phyloP scores from a whole-genome alignment of 2,797 vertebrate genomes.

The Leptatherina wallacei region DNA sequence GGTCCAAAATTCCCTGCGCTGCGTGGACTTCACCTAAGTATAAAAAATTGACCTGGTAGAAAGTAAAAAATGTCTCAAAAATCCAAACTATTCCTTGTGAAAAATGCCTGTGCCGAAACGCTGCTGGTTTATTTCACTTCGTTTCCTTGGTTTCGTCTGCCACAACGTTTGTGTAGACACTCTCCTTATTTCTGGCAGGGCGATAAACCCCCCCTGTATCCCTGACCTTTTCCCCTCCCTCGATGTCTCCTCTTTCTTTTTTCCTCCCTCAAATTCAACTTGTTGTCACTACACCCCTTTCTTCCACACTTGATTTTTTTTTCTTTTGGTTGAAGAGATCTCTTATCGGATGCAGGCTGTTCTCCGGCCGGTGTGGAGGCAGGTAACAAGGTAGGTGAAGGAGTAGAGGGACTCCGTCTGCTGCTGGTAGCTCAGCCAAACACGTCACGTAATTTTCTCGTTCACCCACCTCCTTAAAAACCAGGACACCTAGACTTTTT shows the following conservation, averaged over 20 bases:
- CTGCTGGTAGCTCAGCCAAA: constrained; percentile 77
- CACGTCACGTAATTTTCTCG: constrained; percentile 63
- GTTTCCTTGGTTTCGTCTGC: constrained; percentile 68
- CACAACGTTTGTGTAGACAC: constrained; percentile 68
- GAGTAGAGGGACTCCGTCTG: constrained; percentile 71
- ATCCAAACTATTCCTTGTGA: constrained; percentile 49
- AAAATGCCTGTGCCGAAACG: constrained; percentile 19
- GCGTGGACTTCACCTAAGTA: constrained; percentile 28
- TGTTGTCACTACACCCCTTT: constrained; percentile 75
- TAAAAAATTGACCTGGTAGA: constrained; percentile 2
- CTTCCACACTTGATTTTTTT: constrained; percentile 65
- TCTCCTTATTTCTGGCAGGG: constrained; percentile 76
- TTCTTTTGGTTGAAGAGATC: constrained; percentile 61
- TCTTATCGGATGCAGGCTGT: constrained; percentile 83
- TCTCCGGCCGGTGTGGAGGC: constrained; percentile 57
- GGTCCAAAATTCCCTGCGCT: constrained; percentile 51
- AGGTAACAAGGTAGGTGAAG: constrained; percentile 69
- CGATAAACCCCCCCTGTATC: constrained; percentile 67
- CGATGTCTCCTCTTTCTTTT: constrained; percentile 64
- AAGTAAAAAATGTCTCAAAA: constrained; percentile 28
- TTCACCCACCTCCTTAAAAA: constrained; percentile 32
- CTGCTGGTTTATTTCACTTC: constrained; percentile 58
- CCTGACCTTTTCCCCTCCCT: constrained; percentile 79
- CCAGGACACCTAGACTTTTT: constrained; percentile 25
- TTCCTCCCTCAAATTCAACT: constrained; percentile 57